Base-by-base conservation (phyloP, 1,140 invertebrate genomes). In the Heliconius himera region DNA sequence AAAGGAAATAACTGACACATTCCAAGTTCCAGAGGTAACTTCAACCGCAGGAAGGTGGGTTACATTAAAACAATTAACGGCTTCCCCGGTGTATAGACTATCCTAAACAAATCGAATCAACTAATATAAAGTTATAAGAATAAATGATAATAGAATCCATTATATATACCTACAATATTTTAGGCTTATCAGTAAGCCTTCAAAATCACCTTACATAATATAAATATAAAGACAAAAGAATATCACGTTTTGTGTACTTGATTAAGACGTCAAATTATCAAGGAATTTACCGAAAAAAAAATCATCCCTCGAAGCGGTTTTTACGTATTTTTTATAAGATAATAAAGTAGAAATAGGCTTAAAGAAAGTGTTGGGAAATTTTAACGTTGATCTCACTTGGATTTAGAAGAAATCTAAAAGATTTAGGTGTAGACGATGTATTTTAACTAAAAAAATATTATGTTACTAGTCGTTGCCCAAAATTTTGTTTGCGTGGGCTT, bases 321-420 rank as follows among this genome's bases (percentile, higher is more conserved):
- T 66, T 66, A 66, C 60, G 60, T 66, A 66, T 66, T 66, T 66
- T 66, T 66, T 66, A 29, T 66, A 66, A 66, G 60, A 16, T 66
- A 66, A 29, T 66, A 66, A 66, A 66, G 60, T 66, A 66, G 22
- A 29, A 66, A 66, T 66, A 66, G 60, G 26, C 60, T 66, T 66
- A 66, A 16, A 29, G 22, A 9, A 66, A 66, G 29, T 26, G 60
- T 66, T 29, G 26, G 26, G 22, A 66, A 29, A 29, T 66, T 66
- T 26, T 11, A 3, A 22, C 22, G 22, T 66, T 60, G n/a, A 1
- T 66, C 22, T 66, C 26, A n/a, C 26, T 29, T 66, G 11, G 11
- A 16, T 66, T 26, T 16, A 66, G 60, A 66, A 22, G 54, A 56
- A 26, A 29, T 66, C 9, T 66, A 3, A 29, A 16, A 26, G 60